These are phyloP conservation scores for Drosophila santomea DNA, from an alignment of 1,140 invertebrate genomes.

Conservation along the genomic window DNA sequence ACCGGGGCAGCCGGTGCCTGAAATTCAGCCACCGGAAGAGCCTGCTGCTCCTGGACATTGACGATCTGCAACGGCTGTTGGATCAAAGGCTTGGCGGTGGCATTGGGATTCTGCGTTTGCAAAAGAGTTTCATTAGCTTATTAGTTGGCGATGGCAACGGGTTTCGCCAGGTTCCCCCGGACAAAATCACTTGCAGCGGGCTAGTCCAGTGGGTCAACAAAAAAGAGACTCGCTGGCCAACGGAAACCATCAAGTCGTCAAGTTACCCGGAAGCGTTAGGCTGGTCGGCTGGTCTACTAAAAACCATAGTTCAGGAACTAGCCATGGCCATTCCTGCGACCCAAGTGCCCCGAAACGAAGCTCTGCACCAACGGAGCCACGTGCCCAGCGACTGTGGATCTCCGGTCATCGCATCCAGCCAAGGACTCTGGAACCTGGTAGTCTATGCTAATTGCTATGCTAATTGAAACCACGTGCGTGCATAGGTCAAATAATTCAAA, in stretches of 20 bases:
- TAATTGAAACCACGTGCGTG: too few species aligned
- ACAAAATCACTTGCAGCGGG: slow-evolving; percentile 16
- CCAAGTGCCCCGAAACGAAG: slow-evolving; percentile 77
- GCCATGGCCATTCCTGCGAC: slow-evolving; percentile 84
- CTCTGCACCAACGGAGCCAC: slow-evolving; percentile 50
- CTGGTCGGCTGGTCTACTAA: slow-evolving; percentile 57
- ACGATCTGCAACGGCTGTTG: slow-evolving; percentile 8
- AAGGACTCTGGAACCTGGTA: neutral
- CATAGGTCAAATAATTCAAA: too few species aligned
- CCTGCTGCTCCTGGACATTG: neutral
- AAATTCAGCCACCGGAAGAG: neutral
- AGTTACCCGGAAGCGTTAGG: slow-evolving; percentile 8
- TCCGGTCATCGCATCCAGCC: slow-evolving; percentile 5
- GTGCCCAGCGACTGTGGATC: slow-evolving; percentile 47
- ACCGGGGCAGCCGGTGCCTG: too few species aligned
- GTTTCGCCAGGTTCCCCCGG: neutral
- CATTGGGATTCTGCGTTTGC: slow-evolving; percentile 63
- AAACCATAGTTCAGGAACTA: slow-evolving; percentile 84
- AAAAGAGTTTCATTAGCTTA: slow-evolving; percentile 28
- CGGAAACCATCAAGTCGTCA: slow-evolving; percentile 29
- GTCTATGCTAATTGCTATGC: too few species aligned
- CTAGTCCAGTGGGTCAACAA: slow-evolving; percentile 13
- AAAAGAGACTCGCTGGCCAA: slow-evolving; percentile 26
- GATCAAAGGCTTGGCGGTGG: slow-evolving; percentile 35
- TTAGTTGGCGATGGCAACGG: neutral